These are phyloP conservation scores for Rugalucina vietnamica DNA, from an alignment of 2,888 invertebrate species.

Conservation along the genomic window DNA sequence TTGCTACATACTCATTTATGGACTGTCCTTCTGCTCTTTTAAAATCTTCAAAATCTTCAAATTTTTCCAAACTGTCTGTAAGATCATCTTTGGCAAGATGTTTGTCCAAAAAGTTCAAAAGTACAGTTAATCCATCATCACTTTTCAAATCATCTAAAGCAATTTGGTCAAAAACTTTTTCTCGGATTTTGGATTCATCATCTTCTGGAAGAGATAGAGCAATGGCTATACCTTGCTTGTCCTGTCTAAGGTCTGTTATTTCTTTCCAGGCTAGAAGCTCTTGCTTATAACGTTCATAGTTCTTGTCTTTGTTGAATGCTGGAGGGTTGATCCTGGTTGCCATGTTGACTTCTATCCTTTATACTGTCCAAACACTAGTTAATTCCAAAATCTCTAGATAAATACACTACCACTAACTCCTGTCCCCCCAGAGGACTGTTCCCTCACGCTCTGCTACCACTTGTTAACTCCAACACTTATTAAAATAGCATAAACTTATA, in stretches of 20 bases:
- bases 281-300: constrained; percentile 51
- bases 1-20: constrained; percentile 38
- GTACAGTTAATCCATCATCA: constrained; percentile 43
- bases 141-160: constrained; percentile 48
- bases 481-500: no score
- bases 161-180: constrained; percentile 57
- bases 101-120: constrained; percentile 48
- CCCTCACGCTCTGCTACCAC: no score
- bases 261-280: constrained; percentile 56
- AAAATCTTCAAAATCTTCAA: constrained; percentile 52
- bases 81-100: constrained; percentile 60
- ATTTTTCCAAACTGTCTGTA: constrained; percentile 56
- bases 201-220: constrained; percentile 57
- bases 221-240: constrained; percentile 54
- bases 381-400: no score
- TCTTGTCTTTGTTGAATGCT: constrained; percentile 27
- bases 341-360: constrained; percentile 20
- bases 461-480: no score
- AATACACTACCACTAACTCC: no score
- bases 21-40: background rate
- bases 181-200: constrained; percentile 43
- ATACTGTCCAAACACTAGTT: background rate
- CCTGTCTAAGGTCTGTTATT: constrained; percentile 48
- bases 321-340: constrained; percentile 44
- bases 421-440: no score